Percentiles rank a stretch among this genome's conserved stretches.
Evolutionary conservation across 92 coral and sea anemone species (phyloP).

Genomic region (Heliopora coerulea): DNA sequence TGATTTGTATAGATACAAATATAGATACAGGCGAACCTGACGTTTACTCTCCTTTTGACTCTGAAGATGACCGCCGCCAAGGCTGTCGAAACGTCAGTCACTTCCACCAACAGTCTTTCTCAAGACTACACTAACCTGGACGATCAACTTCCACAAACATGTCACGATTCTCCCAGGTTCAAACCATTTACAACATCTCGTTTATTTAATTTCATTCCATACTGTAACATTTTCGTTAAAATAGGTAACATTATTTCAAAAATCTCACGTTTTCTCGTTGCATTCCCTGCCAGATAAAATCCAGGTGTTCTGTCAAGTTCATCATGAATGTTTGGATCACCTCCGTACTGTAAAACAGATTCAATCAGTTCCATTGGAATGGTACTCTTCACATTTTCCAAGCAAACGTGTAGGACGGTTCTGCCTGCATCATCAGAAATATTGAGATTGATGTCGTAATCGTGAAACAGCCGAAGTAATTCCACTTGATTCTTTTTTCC

Average conservation of each 20-base stretch:
- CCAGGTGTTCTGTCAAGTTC: slow-evolving; percentile 13
- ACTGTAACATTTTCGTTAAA: background rate
- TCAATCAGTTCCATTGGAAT: background rate
- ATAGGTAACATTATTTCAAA: background rate
- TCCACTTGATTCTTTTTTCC: no score
- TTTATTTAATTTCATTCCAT: background rate
- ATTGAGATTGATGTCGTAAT: slow-evolving; percentile 26
- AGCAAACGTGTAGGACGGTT: slow-evolving; percentile 20
- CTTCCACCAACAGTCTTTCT: no score
- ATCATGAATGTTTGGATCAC: slow-evolving; percentile 29
- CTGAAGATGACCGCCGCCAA: no score
- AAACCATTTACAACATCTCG: slow-evolving; percentile 13
- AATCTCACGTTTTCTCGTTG: background rate
- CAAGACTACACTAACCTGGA: no score
- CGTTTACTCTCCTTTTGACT: no score
- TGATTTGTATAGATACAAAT: no score
- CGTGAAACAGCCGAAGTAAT: slow-evolving; percentile 7
- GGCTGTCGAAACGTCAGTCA: no score
- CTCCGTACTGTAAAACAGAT: slow-evolving; percentile 5
- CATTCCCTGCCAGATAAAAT: background rate
- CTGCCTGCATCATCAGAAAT: slow-evolving; percentile 7
- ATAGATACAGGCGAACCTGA: no score
- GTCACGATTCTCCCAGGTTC: slow-evolving; percentile 25
- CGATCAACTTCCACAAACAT: background rate
- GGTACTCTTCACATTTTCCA: background rate